These are phyloP conservation scores for Gephyroberyx darwinii DNA, from an alignment of 2,797 vertebrate species.

Conservation along the genomic window DNA sequence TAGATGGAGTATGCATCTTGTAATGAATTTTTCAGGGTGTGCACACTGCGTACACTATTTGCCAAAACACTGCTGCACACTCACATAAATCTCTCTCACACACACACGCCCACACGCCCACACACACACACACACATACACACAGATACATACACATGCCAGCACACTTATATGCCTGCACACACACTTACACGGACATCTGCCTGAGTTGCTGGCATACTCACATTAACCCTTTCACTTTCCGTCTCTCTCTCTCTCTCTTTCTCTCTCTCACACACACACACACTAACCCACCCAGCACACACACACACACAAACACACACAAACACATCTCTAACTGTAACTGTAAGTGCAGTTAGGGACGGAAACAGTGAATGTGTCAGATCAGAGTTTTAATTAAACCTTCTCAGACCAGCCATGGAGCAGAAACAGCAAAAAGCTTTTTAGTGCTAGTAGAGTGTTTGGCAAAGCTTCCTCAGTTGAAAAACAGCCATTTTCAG, in stretches of 20 bases:
- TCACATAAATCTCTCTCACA: conserved; percentile 40
- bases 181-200: conserved; percentile 11
- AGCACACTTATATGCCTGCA: conserved; percentile 11
- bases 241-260: not conserved
- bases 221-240: not conserved
- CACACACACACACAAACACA: not conserved
- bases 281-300: not conserved
- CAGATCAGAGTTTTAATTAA: conserved; percentile 71
- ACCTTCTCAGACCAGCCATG: conserved; percentile 46
- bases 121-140: not conserved
- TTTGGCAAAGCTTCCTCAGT: conserved; percentile 61
- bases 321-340: not conserved
- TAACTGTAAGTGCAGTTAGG: conserved; percentile 8
- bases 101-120: not conserved
- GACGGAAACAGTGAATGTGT: conserved; percentile 53
- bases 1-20: conserved; percentile 47
- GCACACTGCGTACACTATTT: conserved; percentile 34
- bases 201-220: not conserved
- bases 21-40: conserved; percentile 60
- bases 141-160: not conserved
- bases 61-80: conserved; percentile 20
- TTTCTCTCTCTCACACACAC: not conserved
- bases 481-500: conserved; percentile 68
- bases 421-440: conserved; percentile 68
- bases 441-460: conserved; percentile 64